phyloP scores from a whole-genome alignment of 2,113 vertebrate species.

The Hassar affinis region DNA sequence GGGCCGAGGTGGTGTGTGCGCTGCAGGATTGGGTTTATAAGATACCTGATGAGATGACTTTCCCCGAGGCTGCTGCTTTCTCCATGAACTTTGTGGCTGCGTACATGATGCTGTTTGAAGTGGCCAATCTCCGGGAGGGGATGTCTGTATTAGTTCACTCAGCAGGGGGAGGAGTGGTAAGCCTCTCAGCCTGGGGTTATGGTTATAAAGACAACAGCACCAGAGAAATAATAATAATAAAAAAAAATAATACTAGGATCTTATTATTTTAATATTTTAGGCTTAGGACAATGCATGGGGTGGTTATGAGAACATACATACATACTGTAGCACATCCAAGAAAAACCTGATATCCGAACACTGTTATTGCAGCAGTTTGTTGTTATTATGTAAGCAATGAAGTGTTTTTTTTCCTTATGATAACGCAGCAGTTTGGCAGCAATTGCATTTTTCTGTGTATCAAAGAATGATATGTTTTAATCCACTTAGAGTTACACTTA shows the following conservation, averaged over 20 bases:
- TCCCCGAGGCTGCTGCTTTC: conserved; percentile 91
- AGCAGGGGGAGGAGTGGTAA: conserved; percentile 94
- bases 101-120: conserved; percentile 98
- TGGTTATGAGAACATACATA: not conserved
- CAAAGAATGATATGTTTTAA: not conserved
- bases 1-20: conserved; percentile 96
- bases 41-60: conserved; percentile 94
- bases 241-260: not conserved
- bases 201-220: conserved; percentile 13
- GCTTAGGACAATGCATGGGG: not conserved
- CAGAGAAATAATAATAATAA: not conserved
- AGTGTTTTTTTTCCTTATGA: not conserved
- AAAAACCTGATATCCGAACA: not conserved
- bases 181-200: conserved; percentile 41
- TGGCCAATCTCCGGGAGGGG: conserved; percentile 91
- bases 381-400: not conserved
- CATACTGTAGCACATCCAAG: not conserved
- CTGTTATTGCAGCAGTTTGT: not conserved
- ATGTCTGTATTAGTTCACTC: conserved; percentile 98
- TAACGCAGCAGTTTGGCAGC: not conserved
- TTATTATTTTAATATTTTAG: not conserved
- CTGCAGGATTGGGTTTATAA: conserved; percentile 91
- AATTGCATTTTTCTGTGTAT: not conserved
- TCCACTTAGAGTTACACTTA: not conserved
- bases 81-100: conserved; percentile 96